Evolutionary conservation across 2,888 invertebrate genomes (phyloP), one percentile per base, ranked within the genome.

Genomic region (Galerucella nymphaeae): DNA sequence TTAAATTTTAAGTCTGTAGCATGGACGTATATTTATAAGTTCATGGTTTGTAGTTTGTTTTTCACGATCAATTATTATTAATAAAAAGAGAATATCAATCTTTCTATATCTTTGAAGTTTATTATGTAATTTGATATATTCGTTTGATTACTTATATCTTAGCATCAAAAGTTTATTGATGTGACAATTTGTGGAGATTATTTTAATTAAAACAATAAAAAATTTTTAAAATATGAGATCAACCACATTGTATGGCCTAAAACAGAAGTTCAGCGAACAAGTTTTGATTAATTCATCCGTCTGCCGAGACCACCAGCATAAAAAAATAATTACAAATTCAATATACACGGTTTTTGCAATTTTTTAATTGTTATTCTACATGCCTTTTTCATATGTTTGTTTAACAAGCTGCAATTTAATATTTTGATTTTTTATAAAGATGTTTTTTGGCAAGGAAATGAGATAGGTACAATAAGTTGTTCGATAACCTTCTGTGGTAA

Each of bases 231-330:
- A 50, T 18, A 53, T 53, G 16, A 53, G 53, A 53, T 18, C 18
- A 53, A 18, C 61, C 18, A 62, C 42, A 38, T 68, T 61, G 30
- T 20, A 61, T 50, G 50, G 38, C n/a, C 68, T 38, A 68, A 61
- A 68, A 62, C 61, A 53, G 68, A 61, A 53, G 16, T 57, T 48
- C 16, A 38, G 2, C 53, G 50, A 68, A 62, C 68, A 38, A 68
- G 68, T 68, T 68, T 68, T 62, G 68, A 68, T 68, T 68, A 68
- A 68, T 68, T 68, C 68, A 68, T 61, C 61, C 38, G 57, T 61
- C 18, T 13, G 68, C 16, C 14, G 16, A 62, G 68, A 68, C 68
- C 68, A 68, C 68, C 68, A 68, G 41, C 59, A 38, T 38, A 38
- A 30, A 38, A 59, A 30, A 58, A 58, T 23, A 58, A 58, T 58